Percentiles rank a stretch among this genome's conserved stretches.
Conservation (phyloP, 1,140 invertebrate genomes). For the Atta cephalotes region DNA sequence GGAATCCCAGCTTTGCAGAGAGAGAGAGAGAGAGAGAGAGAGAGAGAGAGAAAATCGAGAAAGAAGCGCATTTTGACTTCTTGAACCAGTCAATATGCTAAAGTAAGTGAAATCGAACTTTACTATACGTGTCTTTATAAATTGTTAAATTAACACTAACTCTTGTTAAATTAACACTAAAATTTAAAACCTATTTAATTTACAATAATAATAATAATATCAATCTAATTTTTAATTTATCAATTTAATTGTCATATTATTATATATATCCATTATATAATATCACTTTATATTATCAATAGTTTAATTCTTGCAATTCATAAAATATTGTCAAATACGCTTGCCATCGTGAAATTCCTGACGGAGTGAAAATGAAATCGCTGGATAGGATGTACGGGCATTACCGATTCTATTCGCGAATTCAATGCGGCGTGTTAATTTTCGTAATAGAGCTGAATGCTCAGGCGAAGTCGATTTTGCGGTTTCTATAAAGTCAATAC, state of each 20-base stretch:
- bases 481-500: slow-evolving; percentile 69
- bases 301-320: not conserved
- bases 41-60: too few relatives aligned
- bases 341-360: not conserved
- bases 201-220: too few relatives aligned
- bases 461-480: slow-evolving; percentile 54
- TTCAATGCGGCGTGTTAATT: slow-evolving; percentile 47
- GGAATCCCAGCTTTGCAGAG: too few relatives aligned
- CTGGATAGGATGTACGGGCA: not conserved
- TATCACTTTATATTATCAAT: not conserved
- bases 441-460: slow-evolving; percentile 40
- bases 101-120: not conserved
- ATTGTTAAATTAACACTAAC: too few relatives aligned
- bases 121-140: not conserved
- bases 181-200: not conserved
- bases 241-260: slow-evolving; percentile 1
- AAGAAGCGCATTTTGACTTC: too few relatives aligned
- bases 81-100: too few relatives aligned
- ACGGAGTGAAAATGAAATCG: not conserved
- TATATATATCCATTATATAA: not conserved
- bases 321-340: not conserved
- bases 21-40: too few relatives aligned
- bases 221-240: not conserved
- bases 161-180: too few relatives aligned
- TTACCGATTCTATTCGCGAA: slow-evolving; percentile 37